Evolutionary conservation across 2,113 vertebrate genomes (phyloP).

Genomic region (Ciconia maguari): DNA sequence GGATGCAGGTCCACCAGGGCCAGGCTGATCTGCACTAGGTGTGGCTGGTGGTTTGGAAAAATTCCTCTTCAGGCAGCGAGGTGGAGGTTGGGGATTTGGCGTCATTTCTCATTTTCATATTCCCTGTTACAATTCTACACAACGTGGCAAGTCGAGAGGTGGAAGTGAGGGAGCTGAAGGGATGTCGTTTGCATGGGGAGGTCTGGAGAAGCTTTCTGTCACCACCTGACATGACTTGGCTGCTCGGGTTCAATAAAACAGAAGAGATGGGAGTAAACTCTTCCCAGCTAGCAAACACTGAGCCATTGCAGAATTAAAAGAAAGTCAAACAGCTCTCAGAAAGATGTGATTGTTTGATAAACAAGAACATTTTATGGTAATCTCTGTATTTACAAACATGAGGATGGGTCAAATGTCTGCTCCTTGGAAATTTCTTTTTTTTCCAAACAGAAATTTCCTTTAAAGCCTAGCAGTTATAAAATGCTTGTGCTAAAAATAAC

Average conservation of each 20-base stretch:
- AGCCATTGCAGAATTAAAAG: constrained; percentile 15
- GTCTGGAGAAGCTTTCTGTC: constrained; percentile 29
- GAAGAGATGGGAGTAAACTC: neutral
- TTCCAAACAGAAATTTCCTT: neutral
- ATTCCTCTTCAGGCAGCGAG: neutral
- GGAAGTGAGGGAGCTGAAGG: neutral
- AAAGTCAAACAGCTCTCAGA: constrained; percentile 47
- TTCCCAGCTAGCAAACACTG: neutral
- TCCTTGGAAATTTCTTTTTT: neutral
- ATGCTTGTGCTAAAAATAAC: constrained; percentile 14
- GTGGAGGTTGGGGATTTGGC: neutral
- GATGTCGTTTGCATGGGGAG: neutral
- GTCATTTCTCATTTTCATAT: neutral
- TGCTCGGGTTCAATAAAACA: neutral
- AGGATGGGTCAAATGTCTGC: constrained; percentile 7
- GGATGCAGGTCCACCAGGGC: neutral
- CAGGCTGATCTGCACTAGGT: neutral
- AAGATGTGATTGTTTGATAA: constrained; percentile 56
- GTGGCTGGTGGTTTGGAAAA: neutral
- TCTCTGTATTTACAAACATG: constrained; percentile 45
- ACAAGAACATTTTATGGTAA: constrained; percentile 58
- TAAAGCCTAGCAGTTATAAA: constrained; percentile 14
- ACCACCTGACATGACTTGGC: neutral
- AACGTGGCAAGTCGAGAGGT: neutral
- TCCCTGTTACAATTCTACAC: neutral